These are phyloP conservation scores for Muntiacus reevesi DNA, from an alignment of 2,113 vertebrate genomes.

Conservation along the genomic window DNA sequence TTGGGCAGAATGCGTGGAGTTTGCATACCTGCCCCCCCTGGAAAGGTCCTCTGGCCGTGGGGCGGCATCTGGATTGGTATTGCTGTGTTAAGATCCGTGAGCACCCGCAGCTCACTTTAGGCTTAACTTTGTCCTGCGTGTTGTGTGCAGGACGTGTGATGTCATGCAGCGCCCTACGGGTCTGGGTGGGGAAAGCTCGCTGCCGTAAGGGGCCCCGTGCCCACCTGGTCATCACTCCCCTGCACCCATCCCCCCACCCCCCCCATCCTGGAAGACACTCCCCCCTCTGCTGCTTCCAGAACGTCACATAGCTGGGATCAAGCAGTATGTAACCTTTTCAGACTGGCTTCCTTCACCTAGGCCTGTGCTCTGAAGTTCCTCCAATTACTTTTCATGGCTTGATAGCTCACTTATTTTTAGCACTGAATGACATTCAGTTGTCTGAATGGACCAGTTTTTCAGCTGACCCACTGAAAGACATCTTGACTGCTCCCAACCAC, in stretches of 20 bases:
- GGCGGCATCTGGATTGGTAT: too few relatives aligned
- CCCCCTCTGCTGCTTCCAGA: not conserved
- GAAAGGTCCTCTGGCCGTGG: not conserved
- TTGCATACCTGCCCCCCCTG: not conserved
- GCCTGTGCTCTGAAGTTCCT: not conserved
- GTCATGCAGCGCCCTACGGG: accelerated
- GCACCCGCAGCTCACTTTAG: not conserved
- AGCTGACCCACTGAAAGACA: not conserved
- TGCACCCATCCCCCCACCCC: accelerated
- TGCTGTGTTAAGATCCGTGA: not conserved
- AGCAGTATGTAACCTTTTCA: accelerated
- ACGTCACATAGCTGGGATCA: accelerated
- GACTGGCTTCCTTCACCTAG: not conserved
- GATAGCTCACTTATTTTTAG: too few relatives aligned
- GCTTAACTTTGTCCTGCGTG: not conserved
- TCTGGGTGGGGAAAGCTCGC: not conserved
- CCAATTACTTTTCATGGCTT: not conserved
- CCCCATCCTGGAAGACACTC: accelerated
- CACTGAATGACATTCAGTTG: not conserved
- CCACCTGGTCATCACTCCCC: accelerated
- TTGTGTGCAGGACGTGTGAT: accelerated
- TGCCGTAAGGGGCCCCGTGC: accelerated
- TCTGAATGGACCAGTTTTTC: not conserved
- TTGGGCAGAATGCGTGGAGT: not conserved
- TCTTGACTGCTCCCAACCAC: too few relatives aligned